phyloP scores from a whole-genome alignment of 2,113 vertebrate genomes.

The Benitochromis conjunctus region DNA sequence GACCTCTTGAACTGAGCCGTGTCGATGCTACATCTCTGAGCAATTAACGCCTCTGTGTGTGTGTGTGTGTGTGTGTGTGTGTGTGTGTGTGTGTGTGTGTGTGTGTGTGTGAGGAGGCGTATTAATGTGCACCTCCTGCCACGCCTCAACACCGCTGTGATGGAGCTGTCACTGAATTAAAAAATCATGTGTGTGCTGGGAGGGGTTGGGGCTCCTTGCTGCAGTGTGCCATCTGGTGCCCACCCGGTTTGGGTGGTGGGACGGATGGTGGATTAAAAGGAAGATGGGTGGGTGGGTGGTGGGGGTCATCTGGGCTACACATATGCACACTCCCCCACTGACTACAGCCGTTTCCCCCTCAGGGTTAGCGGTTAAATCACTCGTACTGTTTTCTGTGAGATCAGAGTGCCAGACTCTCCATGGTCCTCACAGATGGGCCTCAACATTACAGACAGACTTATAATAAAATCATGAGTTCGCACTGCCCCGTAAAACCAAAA shows the following conservation, averaged over 20 bases:
- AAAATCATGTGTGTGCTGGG: slow-evolving; percentile 19
- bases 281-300: background rate
- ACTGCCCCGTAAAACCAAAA: background rate
- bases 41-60: slow-evolving; percentile 48
- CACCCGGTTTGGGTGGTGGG: slow-evolving; percentile 29
- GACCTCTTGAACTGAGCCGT: slow-evolving; percentile 56
- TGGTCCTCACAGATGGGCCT: background rate
- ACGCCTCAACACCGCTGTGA: slow-evolving; percentile 51
- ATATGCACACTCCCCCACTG: background rate
- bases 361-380: background rate
- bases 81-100: slow-evolving; percentile 20
- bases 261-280: background rate
- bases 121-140: slow-evolving; percentile 34
- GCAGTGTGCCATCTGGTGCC: slow-evolving; percentile 59
- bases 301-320: slow-evolving; percentile 1
- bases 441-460: background rate
- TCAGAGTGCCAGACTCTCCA: background rate
- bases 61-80: slow-evolving; percentile 27
- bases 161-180: slow-evolving; percentile 65
- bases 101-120: slow-evolving; percentile 13
- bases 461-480: background rate
- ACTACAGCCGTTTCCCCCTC: background rate
- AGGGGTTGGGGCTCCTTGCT: background rate
- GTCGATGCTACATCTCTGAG: slow-evolving; percentile 48
- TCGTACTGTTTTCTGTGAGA: background rate